A percentile compares a stretch with the other conserved stretches of the same genome.
Evolutionary conservation across 2,888 invertebrate genomes (phyloP).

Genomic region (Drosophila rubida): DNA sequence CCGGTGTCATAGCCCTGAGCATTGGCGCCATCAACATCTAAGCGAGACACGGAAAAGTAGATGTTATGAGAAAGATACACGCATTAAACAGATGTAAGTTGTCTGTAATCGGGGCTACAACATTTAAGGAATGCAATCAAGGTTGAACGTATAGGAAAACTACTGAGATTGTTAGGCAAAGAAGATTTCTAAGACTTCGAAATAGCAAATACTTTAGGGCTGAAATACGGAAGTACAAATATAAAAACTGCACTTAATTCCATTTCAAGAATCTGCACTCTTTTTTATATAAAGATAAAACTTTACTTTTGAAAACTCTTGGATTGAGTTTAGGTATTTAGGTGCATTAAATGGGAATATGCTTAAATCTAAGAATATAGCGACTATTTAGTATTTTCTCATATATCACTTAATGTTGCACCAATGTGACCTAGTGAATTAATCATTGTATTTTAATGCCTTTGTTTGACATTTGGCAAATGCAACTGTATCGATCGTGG

Average conservation of each 20-base stretch:
- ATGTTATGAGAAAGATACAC: conserved; percentile 4
- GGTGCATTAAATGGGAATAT: too few relatives aligned
- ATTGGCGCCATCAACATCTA: conserved; percentile 84
- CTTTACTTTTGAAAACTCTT: too few relatives aligned
- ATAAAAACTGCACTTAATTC: too few relatives aligned
- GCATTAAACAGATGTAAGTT: conserved; percentile 3
- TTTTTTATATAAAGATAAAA: too few relatives aligned
- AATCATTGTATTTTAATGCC: neutral
- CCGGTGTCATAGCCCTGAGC: conserved; percentile 85
- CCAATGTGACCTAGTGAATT: neutral
- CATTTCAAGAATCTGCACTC: too few relatives aligned
- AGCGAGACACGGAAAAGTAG: neutral
- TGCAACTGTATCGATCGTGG: neutral
- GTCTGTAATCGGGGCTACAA: conserved; percentile 15
- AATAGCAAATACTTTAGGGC: neutral
- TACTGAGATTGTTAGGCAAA: neutral
- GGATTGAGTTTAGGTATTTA: too few relatives aligned
- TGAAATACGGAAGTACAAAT: too few relatives aligned
- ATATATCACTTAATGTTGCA: too few relatives aligned
- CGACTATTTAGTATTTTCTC: too few relatives aligned
- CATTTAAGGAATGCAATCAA: neutral
- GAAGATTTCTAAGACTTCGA: neutral
- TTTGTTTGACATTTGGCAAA: conserved; percentile 3
- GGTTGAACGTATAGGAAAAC: neutral
- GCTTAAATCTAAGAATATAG: too few relatives aligned